Percentiles rank a stretch among this genome's conserved stretches.
These are phyloP conservation scores for Trogon surrucura DNA, from an alignment of 2,113 vertebrate species.

Conservation along the genomic window DNA sequence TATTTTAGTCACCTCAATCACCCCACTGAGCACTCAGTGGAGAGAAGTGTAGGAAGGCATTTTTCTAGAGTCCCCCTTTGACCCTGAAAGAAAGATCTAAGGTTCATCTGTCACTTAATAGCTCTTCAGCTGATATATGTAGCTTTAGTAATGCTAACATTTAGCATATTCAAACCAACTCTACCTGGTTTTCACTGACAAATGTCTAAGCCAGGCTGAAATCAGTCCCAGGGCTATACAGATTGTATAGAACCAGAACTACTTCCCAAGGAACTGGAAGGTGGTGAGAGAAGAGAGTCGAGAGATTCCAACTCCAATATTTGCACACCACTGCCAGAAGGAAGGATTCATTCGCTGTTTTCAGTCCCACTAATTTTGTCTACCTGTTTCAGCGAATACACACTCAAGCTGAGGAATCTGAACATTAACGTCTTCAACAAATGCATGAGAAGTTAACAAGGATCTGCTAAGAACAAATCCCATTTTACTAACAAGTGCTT, in stretches of 20 bases:
- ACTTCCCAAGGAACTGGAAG: not conserved
- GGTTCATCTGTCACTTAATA: not conserved
- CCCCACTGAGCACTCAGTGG: not conserved
- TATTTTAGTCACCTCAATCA: not conserved
- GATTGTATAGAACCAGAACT: not conserved
- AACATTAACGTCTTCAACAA: not conserved
- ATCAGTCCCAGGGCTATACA: not conserved
- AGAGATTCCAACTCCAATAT: not conserved
- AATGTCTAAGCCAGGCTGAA: not conserved
- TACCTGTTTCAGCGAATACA: not conserved
- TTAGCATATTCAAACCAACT: not conserved
- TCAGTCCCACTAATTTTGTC: not conserved
- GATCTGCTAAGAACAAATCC: not conserved
- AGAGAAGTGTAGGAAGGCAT: not conserved
- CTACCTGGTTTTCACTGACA: not conserved
- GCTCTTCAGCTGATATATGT: not conserved
- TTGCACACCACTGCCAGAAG: not conserved
- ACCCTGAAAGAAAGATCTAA: not conserved
- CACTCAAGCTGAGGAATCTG: rapidly evolving
- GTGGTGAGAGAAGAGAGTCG: not conserved
- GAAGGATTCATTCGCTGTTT: not conserved
- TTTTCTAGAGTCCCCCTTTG: not conserved
- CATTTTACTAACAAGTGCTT: not conserved
- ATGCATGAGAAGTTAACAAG: not conserved
- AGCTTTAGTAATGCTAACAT: not conserved